Evolutionary conservation across 2,888 invertebrate species (phyloP).

Genomic region (Drosophila pegasa): DNA sequence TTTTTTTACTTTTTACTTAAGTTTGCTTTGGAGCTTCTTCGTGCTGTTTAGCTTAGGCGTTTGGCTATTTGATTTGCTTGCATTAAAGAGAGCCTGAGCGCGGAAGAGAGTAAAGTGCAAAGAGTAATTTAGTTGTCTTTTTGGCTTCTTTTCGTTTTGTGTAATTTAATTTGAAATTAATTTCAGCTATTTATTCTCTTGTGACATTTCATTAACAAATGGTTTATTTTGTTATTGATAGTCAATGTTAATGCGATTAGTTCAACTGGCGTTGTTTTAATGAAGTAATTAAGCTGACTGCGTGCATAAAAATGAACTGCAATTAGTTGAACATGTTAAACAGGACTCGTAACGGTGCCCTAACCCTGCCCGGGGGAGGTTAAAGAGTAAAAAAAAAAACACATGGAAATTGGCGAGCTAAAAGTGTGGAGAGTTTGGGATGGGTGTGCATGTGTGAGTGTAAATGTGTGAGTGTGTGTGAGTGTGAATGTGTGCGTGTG

Average conservation of each 20-base stretch:
- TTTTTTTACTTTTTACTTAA: neutral
- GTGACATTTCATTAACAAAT: neutral
- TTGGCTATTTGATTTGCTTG: neutral
- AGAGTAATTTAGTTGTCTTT: neutral
- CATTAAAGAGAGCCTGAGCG: neutral
- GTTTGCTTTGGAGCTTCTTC: constrained; percentile 8
- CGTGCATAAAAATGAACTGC: constrained; percentile 30
- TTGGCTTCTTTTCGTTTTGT: no score
- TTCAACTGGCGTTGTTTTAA: neutral
- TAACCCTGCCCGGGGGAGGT: neutral
- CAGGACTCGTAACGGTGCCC: neutral
- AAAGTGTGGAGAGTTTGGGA: no score
- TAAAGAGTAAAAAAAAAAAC: neutral
- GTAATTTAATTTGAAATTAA: neutral
- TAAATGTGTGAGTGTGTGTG: no score
- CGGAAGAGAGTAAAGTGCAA: neutral
- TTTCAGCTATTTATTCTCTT: neutral
- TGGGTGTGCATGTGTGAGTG: no score
- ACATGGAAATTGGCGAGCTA: neutral
- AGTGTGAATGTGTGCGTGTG: neutral
- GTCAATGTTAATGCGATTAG: neutral
- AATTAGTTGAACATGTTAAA: constrained; percentile 53
- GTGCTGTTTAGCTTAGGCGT: neutral
- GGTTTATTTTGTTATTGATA: neutral
- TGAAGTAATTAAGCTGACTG: constrained; percentile 24